Evolutionary conservation across 2,797 vertebrate species (phyloP).

Genomic region (Enteromius anoplus): DNA sequence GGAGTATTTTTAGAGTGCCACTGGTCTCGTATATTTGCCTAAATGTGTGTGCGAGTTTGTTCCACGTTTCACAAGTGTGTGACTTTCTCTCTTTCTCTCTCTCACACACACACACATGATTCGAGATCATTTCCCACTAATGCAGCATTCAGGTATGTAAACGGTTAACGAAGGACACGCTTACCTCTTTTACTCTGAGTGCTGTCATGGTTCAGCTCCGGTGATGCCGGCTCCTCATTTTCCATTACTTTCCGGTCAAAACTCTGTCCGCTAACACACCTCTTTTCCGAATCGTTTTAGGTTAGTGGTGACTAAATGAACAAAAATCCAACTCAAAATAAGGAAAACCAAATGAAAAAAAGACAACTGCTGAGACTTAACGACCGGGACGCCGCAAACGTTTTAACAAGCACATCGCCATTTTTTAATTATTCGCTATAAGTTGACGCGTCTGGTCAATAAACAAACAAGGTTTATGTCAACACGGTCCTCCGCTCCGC

Average conservation of each 20-base stretch:
- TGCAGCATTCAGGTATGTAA: neutral
- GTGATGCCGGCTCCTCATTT: slow-evolving; percentile 58
- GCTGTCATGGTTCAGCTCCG: slow-evolving; percentile 46
- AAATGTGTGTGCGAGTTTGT: slow-evolving; percentile 16
- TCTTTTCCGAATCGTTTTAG: neutral
- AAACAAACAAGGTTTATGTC: neutral
- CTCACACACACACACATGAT: neutral
- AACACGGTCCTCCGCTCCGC: neutral
- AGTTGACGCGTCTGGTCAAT: neutral
- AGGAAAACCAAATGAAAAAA: slow-evolving; percentile 15
- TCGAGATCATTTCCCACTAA: neutral
- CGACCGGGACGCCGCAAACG: slow-evolving; percentile 52
- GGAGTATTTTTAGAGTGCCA: slow-evolving; percentile 46
- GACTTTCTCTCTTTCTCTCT: neutral
- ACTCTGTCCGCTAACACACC: neutral
- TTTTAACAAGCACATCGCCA: slow-evolving; percentile 55
- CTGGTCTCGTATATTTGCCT: slow-evolving; percentile 30
- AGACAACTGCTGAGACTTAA: slow-evolving; percentile 19
- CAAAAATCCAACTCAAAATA: neutral
- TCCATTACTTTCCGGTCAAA: slow-evolving; percentile 58
- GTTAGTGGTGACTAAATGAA: neutral
- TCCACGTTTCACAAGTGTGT: slow-evolving; percentile 6
- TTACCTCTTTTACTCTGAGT: slow-evolving; percentile 51
- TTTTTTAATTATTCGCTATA: slow-evolving; percentile 18
- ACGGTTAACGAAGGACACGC: slow-evolving; percentile 4